Base-by-base conservation (phyloP, 2,888 invertebrate genomes). In the Cosmopolites sordidus region DNA sequence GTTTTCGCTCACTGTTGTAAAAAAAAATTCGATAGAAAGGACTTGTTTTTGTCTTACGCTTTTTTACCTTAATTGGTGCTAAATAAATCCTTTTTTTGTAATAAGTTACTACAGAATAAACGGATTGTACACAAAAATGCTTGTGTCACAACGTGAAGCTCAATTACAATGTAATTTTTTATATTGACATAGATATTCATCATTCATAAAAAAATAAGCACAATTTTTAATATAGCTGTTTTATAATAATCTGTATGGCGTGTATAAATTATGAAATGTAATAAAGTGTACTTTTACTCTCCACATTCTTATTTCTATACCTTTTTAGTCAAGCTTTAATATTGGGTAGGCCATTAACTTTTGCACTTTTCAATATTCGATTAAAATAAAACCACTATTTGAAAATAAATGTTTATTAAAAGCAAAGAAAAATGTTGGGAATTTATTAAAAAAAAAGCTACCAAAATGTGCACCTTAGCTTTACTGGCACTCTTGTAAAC, bases 131-230 rank as follows among this genome's bases (percentile, higher is more conserved):
- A 54, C 48, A 54, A 51, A 39, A 43, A 51, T 41, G 43, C 51
- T 55, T 47, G 47, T 48, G 48, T 56, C 53, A 57, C 56, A 59
- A 51, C 48, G 53, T 59, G 56, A 59, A 59, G 62, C 62, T 62
- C 62, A 62, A 62, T 60, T 51, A 45, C 51, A 54, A 51, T 51
- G 56, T 54, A 51, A 45, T 52, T 49, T 51, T 44, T 56, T 54
- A 50, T 46, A 52, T 53, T 42, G 48, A 44, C 38, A 30, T 46
- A 51, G 39, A 40, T 54, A 48, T 41, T 58, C 16, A 48, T 58
- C 39, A 44, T 57, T 47, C 49, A 46, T 58, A 58, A 54, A 37
- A 58, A 43, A 47, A 37, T 54, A 58, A 56, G 58, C 58, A 56
- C 58, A 58, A 48, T 56, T 58, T 53, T 58, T 43, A 52, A 49